Percentiles rank a stretch among this genome's conserved stretches.
Evolutionary conservation across 2,797 vertebrate species (phyloP).

Genomic region (Sebastes matsubarae): DNA sequence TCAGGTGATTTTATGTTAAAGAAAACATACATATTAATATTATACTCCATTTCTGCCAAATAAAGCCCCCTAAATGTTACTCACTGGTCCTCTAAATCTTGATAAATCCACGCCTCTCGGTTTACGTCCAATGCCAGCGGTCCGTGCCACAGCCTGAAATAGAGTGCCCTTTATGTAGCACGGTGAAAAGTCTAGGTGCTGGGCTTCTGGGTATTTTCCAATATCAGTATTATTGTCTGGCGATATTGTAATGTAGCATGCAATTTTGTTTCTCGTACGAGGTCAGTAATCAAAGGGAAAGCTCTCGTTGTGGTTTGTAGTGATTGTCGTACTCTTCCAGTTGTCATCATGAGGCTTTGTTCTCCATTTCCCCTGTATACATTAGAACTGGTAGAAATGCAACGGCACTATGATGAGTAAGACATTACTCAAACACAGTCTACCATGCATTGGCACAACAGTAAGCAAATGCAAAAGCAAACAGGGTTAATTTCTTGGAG

Average conservation of each 20-base stretch:
- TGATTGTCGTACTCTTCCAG: neutral
- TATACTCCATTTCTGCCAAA: no score
- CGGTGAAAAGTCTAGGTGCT: neutral
- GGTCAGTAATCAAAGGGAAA: neutral
- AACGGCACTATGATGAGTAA: neutral
- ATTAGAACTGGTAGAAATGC: neutral
- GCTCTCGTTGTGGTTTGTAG: neutral
- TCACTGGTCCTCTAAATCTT: neutral
- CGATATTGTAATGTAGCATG: neutral
- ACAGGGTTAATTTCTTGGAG: neutral
- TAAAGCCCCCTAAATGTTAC: no score
- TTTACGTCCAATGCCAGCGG: no score
- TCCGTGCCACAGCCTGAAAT: neutral
- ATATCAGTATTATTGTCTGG: neutral
- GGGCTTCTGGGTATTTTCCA: neutral
- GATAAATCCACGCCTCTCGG: neutral
- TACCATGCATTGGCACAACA: no score
- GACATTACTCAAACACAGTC: no score
- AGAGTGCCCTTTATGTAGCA: neutral
- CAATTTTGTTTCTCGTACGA: neutral
- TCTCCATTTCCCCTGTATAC: neutral
- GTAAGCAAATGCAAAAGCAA: neutral
- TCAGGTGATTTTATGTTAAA: no score
- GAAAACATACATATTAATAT: no score
- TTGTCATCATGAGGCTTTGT: neutral